Base-by-base conservation (phyloP, 30 jellyfish, hydroid and myxozoan genomes). In the Pelagia noctiluca region DNA sequence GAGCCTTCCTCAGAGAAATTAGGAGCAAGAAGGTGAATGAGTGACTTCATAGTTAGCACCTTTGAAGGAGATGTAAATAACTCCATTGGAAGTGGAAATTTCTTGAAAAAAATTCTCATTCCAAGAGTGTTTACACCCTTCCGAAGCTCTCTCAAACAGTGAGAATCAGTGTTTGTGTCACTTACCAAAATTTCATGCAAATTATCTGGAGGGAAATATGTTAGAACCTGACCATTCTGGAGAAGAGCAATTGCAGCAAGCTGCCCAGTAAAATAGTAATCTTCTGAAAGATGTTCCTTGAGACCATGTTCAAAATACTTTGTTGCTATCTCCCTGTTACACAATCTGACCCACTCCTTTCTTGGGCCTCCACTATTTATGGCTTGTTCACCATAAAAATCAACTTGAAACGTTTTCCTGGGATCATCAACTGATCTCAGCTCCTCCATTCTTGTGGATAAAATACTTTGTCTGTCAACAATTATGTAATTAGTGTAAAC, bases 301-400 rank as follows among this genome's bases (percentile, higher is more conserved):
- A 66, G 37, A 37, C 86, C 92, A 5, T 48, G 78, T 33, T 82
- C 86, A 68, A 82, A 69, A 37, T 82, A 82, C 61, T 82, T 82
- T n/a, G 68, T 10, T 1, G 28, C 1, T n/a, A 82, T 46, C 25
- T 32, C 92, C 60, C 72, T 68, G 26, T 57, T 28, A 71, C 71
- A 36, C 70, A 82, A 37, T 33, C 60, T 28, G 70, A 82, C 24
- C 92, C 86, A 82, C 64, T 82, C 86, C 57, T 82, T 82, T 71
- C 92, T 50, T 0, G 86, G 91, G 36, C 86, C 79, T 18, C 92
- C 92, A 49, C 71, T 37, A 33, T 82, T 86, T 1, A 65, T 78
- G 10, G 80, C 78, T 52, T 82, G 75, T 50, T 82, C 92, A n/a
- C 92, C 92, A 37, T 34, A 34, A 33, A 82, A 68, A 5, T 60